Evolutionary conservation across 2,113 vertebrate species (phyloP), one percentile per base, ranked within the genome.

Genomic region (Gymnocephalus cernua): DNA sequence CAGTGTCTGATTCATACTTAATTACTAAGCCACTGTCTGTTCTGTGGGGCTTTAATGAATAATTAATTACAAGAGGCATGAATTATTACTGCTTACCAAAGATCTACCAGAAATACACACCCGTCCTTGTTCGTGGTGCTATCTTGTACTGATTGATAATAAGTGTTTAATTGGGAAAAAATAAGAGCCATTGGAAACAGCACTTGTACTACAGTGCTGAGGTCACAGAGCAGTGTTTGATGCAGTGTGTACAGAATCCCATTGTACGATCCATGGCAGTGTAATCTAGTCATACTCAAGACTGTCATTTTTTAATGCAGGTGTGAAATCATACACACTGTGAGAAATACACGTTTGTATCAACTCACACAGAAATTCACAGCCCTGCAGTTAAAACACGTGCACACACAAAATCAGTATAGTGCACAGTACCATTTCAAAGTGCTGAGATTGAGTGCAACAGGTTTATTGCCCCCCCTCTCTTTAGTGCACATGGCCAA

Each of bases 1-100:
- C 91, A 87, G 86, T 92, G 81, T 90, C 83, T 89, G 92, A 92
- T 88, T 89, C 91, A 90, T 88, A 88, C 87, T 90, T 93, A 94
- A 94, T 93, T 92, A 93, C 87, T 50, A 86, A 92, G 80, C 69
- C 88, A 78, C 79, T 85, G 91, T 90, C 92, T 90, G 88, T 92
- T 91, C 87, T 92, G 70, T 88, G 87, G 80, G 85, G 91, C 87
- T 91, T 92, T 80, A 84, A 92, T 93, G 84, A 91, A 93, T 93
- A 91, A 92, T 92, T 92, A 91, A 93, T 89, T 83, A 85, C 45
- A 81, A 87, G 73, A 88, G 78, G 77, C 81, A 91, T 93, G 71
- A 92, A 93, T 93, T 91, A 94, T 91, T 93, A 85, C 80, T 87
- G 83, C 84, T 84, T 84, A 85, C 89, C 79, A 83, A 91, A 89